These are phyloP conservation scores for Speoplatyrhinus poulsoni DNA, from an alignment of 2,113 vertebrate genomes.

Conservation along the genomic window DNA sequence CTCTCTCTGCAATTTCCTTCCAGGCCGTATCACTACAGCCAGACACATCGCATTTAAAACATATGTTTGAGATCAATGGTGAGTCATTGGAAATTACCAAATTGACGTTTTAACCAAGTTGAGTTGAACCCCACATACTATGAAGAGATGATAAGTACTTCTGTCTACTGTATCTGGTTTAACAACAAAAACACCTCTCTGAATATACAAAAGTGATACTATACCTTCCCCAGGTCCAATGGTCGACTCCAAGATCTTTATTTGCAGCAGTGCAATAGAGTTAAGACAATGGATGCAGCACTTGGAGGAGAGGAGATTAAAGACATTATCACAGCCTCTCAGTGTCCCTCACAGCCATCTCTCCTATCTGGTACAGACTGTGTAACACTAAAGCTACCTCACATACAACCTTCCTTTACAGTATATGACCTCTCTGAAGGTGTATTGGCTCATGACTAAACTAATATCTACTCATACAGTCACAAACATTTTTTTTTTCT, in stretches of 20 bases:
- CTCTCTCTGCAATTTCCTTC: conserved; percentile 78
- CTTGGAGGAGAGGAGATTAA: conserved; percentile 70
- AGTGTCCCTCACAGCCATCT: conserved; percentile 69
- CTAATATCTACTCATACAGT: not conserved
- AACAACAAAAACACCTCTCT: not conserved
- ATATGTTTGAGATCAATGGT: conserved; percentile 81
- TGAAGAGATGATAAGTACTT: no score
- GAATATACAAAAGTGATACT: not conserved
- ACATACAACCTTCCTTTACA: not conserved
- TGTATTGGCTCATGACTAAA: not conserved
- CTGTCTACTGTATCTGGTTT: no score
- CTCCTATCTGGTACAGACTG: conserved; percentile 73
- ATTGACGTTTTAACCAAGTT: not conserved
- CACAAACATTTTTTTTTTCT: not conserved
- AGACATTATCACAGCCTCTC: conserved; percentile 58
- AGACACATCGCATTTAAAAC: conserved; percentile 35
- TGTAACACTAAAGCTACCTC: not conserved
- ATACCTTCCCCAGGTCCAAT: conserved; percentile 69
- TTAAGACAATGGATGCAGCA: conserved; percentile 71
- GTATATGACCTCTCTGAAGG: not conserved
- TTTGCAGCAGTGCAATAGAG: conserved; percentile 70
- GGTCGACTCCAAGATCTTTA: conserved; percentile 77
- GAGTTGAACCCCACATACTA: no score
- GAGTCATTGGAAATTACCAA: conserved; percentile 47
- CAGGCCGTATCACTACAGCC: conserved; percentile 43